Conservation (phyloP, 1,140 invertebrate genomes). For the Agrilus planipennis region DNA sequence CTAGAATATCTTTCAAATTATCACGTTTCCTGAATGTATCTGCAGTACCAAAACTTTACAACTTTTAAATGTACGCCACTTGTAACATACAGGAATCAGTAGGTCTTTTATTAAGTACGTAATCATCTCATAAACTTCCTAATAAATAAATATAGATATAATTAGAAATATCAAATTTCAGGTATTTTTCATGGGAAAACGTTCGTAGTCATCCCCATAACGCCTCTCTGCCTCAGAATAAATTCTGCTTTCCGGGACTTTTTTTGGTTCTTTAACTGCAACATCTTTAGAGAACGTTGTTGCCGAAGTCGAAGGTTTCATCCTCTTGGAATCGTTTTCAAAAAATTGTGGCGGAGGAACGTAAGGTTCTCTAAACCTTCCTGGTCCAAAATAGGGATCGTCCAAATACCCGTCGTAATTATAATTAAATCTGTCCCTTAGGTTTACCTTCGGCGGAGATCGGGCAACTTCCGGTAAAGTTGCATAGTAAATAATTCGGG, state of each 20-base stretch:
- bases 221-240: conserved; percentile 26
- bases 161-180: too few species aligned
- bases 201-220: too few species aligned
- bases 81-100: too few species aligned
- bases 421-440: conserved; percentile 17
- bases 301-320: conserved; percentile 20
- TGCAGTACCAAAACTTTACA: too few species aligned
- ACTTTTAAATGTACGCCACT: too few species aligned
- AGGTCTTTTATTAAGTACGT: too few species aligned
- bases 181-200: too few species aligned
- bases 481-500: conserved; percentile 38
- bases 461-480: conserved; percentile 38
- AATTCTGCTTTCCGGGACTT: conserved; percentile 28
- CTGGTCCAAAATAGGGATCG: conserved; percentile 1
- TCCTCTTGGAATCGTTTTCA: conserved; percentile 10
- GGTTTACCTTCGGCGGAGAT: conserved; percentile 27
- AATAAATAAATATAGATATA: too few species aligned
- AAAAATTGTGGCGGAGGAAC: conserved; percentile 11
- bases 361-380: conserved; percentile 12
- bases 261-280: conserved; percentile 26
- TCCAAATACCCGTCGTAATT: conserved; percentile 15
- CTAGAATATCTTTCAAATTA: too few species aligned
- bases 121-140: too few species aligned
- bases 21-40: too few species aligned
- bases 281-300: conserved; percentile 27